Conservation (phyloP, 2,797 vertebrate genomes). For the Gobio occitaniae region DNA sequence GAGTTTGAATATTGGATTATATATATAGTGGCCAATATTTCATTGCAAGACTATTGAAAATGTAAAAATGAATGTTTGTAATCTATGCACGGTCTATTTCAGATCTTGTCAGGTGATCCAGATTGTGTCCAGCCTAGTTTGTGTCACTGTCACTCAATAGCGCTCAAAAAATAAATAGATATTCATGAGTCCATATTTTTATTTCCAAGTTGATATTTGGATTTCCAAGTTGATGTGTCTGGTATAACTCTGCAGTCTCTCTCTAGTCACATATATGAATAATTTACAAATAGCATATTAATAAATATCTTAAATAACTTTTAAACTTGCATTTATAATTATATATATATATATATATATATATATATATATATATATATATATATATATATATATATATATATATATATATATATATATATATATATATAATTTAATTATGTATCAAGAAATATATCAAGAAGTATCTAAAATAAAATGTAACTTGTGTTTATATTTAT, state of each 20-base stretch:
- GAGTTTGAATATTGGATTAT: slow-evolving; percentile 42
- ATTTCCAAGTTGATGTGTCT: background rate
- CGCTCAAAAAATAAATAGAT: background rate
- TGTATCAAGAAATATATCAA: too few species aligned
- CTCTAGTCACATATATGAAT: background rate
- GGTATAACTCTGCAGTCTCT: background rate
- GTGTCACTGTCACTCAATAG: background rate
- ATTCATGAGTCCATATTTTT: slow-evolving; percentile 17
- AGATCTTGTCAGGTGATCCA: background rate
- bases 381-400: too few species aligned
- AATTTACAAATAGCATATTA: background rate
- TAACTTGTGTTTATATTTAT: too few species aligned
- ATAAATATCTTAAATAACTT: too few species aligned
- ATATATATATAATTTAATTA: too few species aligned
- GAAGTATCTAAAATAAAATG: too few species aligned
- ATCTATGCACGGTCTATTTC: background rate
- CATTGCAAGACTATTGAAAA: slow-evolving; percentile 38
- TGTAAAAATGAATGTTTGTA: slow-evolving; percentile 33
- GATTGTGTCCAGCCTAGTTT: background rate
- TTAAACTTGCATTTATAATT: too few species aligned
- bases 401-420: too few species aligned
- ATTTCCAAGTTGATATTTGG: background rate
- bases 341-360: too few species aligned
- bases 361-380: too few species aligned
- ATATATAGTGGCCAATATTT: slow-evolving; percentile 24